These are phyloP conservation scores for Myotis vivesi DNA, from an alignment of 2,797 vertebrate genomes.

Conservation along the genomic window DNA sequence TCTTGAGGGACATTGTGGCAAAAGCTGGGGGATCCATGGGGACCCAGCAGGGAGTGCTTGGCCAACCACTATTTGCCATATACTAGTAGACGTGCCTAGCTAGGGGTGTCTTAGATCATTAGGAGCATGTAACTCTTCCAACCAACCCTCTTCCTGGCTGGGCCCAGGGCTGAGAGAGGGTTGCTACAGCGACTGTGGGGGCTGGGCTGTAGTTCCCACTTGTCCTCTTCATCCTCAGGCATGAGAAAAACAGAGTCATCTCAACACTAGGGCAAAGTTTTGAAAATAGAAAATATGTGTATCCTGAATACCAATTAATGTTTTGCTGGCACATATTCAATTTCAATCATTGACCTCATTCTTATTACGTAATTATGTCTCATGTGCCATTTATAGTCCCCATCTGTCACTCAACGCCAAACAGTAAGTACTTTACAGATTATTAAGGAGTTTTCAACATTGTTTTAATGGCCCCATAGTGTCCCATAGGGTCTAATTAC, in stretches of 20 bases:
- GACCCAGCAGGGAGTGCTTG: background rate
- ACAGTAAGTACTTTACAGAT: slow-evolving; percentile 41
- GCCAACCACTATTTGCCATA: rapidly evolving
- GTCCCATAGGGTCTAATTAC: background rate
- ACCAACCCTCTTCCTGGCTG: background rate
- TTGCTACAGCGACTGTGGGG: rapidly evolving
- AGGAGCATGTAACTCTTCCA: background rate
- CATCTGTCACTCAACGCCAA: background rate
- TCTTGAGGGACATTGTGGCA: background rate
- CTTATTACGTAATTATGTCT: background rate
- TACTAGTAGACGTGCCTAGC: background rate
- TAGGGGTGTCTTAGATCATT: background rate
- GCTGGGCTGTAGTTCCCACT: background rate
- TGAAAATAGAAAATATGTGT: background rate
- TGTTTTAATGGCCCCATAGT: background rate
- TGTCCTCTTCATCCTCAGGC: background rate
- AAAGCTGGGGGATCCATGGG: too few species aligned
- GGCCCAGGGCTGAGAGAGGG: background rate
- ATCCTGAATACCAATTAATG: background rate
- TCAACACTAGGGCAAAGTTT: background rate
- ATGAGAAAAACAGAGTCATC: background rate
- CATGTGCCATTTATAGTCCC: background rate
- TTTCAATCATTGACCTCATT: background rate
- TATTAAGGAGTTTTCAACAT: background rate
- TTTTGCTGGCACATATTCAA: background rate